Conservation (phyloP, 2,888 invertebrate genomes). For the Hedychridium roseum region DNA sequence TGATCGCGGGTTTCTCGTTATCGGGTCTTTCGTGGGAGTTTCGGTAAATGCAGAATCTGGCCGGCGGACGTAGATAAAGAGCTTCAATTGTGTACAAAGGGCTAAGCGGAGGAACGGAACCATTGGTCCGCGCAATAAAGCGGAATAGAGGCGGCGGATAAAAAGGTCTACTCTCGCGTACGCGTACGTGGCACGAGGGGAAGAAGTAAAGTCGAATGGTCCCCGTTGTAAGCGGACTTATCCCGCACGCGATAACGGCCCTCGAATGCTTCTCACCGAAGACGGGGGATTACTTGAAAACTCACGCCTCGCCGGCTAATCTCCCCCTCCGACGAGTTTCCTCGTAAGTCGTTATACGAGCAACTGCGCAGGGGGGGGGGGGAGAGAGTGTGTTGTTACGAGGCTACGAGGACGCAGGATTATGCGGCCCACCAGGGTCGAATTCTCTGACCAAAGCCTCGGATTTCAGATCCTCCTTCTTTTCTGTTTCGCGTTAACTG, state of each 20-base stretch:
- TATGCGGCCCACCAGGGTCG: no score
- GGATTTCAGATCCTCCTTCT: no score
- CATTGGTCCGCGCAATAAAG: conserved; percentile 26
- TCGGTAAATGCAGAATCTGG: no score
- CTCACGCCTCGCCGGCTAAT: conserved; percentile 36
- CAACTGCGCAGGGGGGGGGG: no score
- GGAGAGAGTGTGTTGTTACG: no score
- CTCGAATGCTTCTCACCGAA: conserved; percentile 25
- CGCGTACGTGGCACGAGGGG: conserved; percentile 3
- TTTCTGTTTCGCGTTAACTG: no score
- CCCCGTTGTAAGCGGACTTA: conserved; percentile 23
- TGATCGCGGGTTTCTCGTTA: no score
- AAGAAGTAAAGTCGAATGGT: conserved; percentile 20
- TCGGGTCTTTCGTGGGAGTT: no score
- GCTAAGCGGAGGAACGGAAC: no score
- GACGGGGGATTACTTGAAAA: conserved; percentile 34
- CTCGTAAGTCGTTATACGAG: conserved; percentile 33
- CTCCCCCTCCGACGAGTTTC: conserved; percentile 25
- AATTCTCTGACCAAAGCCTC: no score
- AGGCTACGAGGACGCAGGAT: conserved; percentile 22
- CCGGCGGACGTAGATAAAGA: no score
- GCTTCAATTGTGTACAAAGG: no score
- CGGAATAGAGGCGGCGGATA: conserved; percentile 32
- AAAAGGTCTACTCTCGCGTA: conserved; percentile 18
- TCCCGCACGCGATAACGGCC: conserved; percentile 29